Base-by-base conservation (phyloP, 2,797 vertebrate genomes). In the Acrossocheilus wenchowensis region DNA sequence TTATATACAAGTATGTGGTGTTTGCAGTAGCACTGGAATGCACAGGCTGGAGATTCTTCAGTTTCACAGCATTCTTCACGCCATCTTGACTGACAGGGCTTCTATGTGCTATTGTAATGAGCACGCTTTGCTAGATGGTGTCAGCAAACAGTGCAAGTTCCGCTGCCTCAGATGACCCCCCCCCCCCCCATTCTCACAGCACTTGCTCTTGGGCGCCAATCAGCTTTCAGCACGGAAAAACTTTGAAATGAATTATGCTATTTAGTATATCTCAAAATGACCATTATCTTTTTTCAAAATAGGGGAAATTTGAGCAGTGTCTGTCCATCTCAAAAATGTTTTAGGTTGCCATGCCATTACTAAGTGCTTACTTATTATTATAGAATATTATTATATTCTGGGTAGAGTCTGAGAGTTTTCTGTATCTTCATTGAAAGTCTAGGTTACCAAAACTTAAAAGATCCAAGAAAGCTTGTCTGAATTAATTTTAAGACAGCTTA, bases 11-110 rank as follows among this genome's bases (percentile, higher is more conserved):
- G 89, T 90, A 88, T 90, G 88, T 86, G 89, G 90, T 96, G 95
- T 96, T 96, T 96, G 95, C 93, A 93, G 94, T 94, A 94, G 93
- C 41, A 68, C 87, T 92, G 93, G 93, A 95, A 95, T 92, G 89
- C 91, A 92, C 84, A 86, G 83, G 45, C 41, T 87, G 84, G 82
- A 85, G 94, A 95, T 94, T 93, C 93, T 92, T 95, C 90, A 92
- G 92, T 94, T 95, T 94, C 93, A 90, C 91, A 91, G 90, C 94
- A 96, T 96, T 95, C 95, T 94, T 95, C 71, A 60, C 82, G 30
- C 86, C 64, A 89, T 75, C 91, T 91, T 92, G 92, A 94, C 92
- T 92, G 92, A 92, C 90, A 91, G 88, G 89, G 74, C 77, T 78
- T 90, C 89, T 82, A 78, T 81, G 82, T 92, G 90, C 93, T 90